Evolutionary conservation across 2,113 vertebrate species (phyloP).

Genomic region (Triplophysa dalaica): DNA sequence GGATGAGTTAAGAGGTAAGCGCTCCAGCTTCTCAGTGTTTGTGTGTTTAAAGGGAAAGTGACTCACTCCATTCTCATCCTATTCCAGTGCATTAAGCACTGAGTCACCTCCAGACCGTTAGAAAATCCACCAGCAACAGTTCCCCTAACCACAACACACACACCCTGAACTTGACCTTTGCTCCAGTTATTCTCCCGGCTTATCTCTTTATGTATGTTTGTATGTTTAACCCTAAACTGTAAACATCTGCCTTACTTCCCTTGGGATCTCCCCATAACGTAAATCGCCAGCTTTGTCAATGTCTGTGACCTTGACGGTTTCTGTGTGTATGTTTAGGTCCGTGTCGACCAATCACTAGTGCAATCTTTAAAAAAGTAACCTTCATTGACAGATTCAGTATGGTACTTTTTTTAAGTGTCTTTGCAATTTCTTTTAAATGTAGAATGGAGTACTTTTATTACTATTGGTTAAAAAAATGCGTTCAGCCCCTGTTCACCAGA

Average conservation of each 20-base stretch:
- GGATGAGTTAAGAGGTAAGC: background rate
- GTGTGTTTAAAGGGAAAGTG: slow-evolving; percentile 33
- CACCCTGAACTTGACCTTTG: background rate
- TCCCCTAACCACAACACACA: slow-evolving; percentile 28
- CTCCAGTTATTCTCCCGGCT: background rate
- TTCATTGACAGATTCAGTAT: too few species aligned
- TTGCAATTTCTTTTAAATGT: too few species aligned
- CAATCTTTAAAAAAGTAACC: background rate
- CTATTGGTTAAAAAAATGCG: too few species aligned
- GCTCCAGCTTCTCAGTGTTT: background rate
- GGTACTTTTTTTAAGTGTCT: too few species aligned
- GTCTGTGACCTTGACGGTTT: background rate
- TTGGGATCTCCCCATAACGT: background rate
- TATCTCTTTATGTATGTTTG: slow-evolving; percentile 14
- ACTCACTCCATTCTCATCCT: slow-evolving; percentile 42
- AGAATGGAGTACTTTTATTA: too few species aligned
- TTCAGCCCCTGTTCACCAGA: background rate
- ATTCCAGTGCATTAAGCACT: slow-evolving; percentile 17
- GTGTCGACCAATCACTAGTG: background rate
- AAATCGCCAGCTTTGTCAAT: too few species aligned
- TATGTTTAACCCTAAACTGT: background rate
- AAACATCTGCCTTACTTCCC: slow-evolving; percentile 4
- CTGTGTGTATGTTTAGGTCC: background rate
- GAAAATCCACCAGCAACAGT: slow-evolving; percentile 13
- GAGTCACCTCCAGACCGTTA: slow-evolving; percentile 51